phyloP scores from a whole-genome alignment of 2,888 invertebrate species.

The Sarcophaga variegata region DNA sequence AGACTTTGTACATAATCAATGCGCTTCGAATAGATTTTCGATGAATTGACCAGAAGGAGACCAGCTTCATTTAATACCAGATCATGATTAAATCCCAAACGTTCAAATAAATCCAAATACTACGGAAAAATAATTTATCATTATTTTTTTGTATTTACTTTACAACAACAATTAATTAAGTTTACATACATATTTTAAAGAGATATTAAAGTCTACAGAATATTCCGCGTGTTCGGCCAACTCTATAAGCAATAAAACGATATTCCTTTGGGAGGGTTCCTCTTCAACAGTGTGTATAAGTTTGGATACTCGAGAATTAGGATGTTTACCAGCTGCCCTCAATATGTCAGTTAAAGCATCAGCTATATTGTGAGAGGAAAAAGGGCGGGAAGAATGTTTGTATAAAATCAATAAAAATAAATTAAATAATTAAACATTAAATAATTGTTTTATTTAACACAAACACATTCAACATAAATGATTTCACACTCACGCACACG shows the following conservation, averaged over 20 bases:
- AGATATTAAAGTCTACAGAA: conserved; percentile 76
- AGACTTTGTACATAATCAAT: conserved; percentile 77
- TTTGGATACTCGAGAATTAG: conserved; percentile 76
- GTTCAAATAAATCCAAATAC: conserved; percentile 76
- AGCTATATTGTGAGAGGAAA: conserved; percentile 14
- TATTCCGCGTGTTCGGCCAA: conserved; percentile 77
- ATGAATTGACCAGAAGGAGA: conserved; percentile 75
- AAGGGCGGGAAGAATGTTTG: background rate
- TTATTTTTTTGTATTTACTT: background rate
- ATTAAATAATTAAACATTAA: background rate
- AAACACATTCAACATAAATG: background rate
- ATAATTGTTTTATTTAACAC: background rate
- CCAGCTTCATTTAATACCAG: conserved; percentile 73
- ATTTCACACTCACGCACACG: background rate
- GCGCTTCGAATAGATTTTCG: conserved; percentile 78
- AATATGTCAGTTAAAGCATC: conserved; percentile 68
- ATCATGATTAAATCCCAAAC: conserved; percentile 66
- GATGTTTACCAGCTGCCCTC: conserved; percentile 73
- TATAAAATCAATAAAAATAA: too few relatives aligned
- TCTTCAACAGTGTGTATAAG: conserved; percentile 74
- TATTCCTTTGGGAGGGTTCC: conserved; percentile 72
- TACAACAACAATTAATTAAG: background rate
- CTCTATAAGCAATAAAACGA: conserved; percentile 77
- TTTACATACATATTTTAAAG: conserved; percentile 76
- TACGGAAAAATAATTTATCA: conserved; percentile 71